Percentiles rank a stretch among this genome's conserved stretches.
Conservation (phyloP, 1,140 invertebrate species). For the Zaprionus camerounensis region DNA sequence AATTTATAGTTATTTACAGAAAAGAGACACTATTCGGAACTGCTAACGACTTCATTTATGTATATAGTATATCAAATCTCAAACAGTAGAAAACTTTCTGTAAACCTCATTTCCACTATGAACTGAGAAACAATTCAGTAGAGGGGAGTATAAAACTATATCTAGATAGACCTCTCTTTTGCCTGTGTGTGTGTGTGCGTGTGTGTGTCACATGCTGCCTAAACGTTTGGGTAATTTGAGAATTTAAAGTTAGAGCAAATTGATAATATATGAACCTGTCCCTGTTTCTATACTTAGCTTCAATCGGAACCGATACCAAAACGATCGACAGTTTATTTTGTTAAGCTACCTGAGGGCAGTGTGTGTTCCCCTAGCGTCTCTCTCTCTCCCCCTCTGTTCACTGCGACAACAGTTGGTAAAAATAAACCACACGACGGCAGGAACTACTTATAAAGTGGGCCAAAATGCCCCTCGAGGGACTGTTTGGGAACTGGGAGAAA, state of each 20-base stretch:
- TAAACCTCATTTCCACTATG: too few species aligned
- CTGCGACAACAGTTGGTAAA: conserved; percentile 21
- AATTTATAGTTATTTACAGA: too few species aligned
- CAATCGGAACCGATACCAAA: too few species aligned
- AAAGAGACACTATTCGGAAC: too few species aligned
- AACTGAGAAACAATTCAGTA: too few species aligned
- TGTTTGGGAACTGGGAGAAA: background rate
- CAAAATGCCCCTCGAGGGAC: conserved; percentile 3
- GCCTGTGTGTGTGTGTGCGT: too few species aligned
- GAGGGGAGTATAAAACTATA: too few species aligned
- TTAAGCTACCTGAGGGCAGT: background rate
- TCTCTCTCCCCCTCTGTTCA: background rate
- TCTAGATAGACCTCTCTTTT: too few species aligned
- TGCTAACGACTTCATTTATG: too few species aligned
- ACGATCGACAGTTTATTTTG: conserved; percentile 1
- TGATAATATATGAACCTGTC: conserved; percentile 2
- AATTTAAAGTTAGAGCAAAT: background rate
- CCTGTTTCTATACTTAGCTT: conserved; percentile 1
- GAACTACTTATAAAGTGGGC: conserved; percentile 24
- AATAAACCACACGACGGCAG: conserved; percentile 19
- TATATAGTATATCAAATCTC: too few species aligned
- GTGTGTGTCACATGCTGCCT: too few species aligned
- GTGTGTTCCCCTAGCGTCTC: background rate
- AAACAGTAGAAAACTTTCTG: too few species aligned
- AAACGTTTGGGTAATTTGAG: background rate